These are phyloP conservation scores for Melanostigma gelatinosum DNA, from an alignment of 2,113 vertebrate genomes.

Conservation along the genomic window DNA sequence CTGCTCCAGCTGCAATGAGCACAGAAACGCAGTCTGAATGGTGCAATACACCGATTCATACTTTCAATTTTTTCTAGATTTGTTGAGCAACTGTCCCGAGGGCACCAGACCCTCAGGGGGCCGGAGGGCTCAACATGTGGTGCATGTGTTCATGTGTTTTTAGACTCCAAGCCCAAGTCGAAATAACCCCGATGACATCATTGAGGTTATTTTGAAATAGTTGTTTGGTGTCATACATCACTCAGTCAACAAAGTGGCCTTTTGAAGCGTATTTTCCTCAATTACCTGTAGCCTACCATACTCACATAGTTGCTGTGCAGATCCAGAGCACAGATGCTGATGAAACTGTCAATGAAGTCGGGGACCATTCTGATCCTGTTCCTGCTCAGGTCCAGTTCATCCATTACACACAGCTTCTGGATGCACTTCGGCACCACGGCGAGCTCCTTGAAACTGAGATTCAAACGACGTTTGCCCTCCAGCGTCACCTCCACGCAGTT, in stretches of 20 bases:
- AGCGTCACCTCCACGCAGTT: constrained; percentile 81
- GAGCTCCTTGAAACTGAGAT: constrained; percentile 91
- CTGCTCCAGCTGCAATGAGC: constrained; percentile 79
- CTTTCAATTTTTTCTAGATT: neutral
- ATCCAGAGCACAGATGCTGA: constrained; percentile 87
- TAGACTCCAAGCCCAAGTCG: neutral
- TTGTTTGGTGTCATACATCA: neutral
- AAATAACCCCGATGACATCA: neutral
- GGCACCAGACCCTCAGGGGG: too few species aligned
- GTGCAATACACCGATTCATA: neutral
- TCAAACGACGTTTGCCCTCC: constrained; percentile 85
- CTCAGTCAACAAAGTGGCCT: neutral
- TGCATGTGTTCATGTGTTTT: neutral
- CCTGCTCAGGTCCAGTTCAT: constrained; percentile 91
- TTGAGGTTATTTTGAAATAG: neutral
- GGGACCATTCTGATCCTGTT: constrained; percentile 90
- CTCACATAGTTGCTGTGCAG: constrained; percentile 89
- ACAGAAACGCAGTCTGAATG: neutral
- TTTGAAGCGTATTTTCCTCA: neutral
- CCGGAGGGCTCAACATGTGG: too few species aligned
- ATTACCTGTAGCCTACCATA: neutral
- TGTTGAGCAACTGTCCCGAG: neutral
- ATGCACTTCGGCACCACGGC: constrained; percentile 87
- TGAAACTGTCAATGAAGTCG: constrained; percentile 84
- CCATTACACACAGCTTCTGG: constrained; percentile 84